Evolutionary conservation across 2,888 invertebrate species (phyloP).

Genomic region (Coelogynopora nodosa): DNA sequence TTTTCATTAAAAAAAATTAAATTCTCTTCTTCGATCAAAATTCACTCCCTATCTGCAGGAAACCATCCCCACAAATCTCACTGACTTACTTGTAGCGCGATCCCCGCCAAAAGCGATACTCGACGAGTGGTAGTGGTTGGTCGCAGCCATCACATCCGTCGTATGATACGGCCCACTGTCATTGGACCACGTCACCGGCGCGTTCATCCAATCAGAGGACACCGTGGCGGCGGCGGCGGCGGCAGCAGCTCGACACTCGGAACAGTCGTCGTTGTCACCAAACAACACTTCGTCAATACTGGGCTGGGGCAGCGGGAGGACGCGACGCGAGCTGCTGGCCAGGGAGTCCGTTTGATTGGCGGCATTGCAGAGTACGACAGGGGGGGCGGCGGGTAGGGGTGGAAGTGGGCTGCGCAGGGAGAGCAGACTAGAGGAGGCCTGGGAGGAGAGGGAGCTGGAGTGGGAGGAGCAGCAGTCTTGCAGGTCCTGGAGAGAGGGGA

Average conservation of each 20-base stretch:
- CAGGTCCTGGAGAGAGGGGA: not conserved
- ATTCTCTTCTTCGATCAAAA: no score
- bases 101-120: not conserved
- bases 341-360: conserved; percentile 25
- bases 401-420: not conserved
- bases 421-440: conserved; percentile 6
- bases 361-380: conserved; percentile 35
- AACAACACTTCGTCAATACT: not conserved
- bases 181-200: conserved; percentile 5
- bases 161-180: not conserved
- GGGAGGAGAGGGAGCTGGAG: conserved; percentile 4
- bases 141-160: not conserved
- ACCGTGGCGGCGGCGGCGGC: no score
- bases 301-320: not conserved
- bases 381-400: conserved; percentile 1
- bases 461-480: not conserved
- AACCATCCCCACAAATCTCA: no score
- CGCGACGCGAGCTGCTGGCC: not conserved
- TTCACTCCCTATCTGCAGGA: no score
- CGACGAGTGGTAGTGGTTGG: not conserved
- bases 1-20: no score
- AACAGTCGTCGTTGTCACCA: not conserved
- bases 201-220: not conserved
- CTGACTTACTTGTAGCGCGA: no score
- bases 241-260: not conserved